These are phyloP conservation scores for Druceiella hillmani DNA, from an alignment of 2,888 invertebrate genomes.

Conservation along the genomic window DNA sequence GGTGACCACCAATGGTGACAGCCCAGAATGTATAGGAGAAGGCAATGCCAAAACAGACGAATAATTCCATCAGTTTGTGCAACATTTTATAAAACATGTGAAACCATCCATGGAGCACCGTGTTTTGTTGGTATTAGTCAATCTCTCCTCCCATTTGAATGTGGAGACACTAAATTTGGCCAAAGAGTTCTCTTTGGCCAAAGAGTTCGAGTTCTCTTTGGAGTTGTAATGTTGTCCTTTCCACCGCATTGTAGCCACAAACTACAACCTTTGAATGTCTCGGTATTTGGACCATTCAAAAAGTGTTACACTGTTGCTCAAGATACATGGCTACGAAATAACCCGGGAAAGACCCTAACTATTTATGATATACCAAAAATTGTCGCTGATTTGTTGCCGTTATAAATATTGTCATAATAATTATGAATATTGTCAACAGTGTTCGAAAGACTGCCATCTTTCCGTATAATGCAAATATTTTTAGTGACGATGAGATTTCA, in stretches of 20 bases:
- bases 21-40: slow-evolving; percentile 10
- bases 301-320: no score
- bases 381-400: slow-evolving; percentile 21
- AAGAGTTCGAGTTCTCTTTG: no score
- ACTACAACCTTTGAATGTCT: slow-evolving; percentile 21
- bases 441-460: slow-evolving; percentile 23
- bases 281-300: no score
- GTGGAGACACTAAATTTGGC: slow-evolving; percentile 13
- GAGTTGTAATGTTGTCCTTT: slow-evolving; percentile 22
- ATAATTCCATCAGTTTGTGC: slow-evolving; percentile 17
- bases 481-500: slow-evolving; percentile 20
- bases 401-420: slow-evolving; percentile 18
- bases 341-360: slow-evolving; percentile 19
- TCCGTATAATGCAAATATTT: slow-evolving; percentile 19
- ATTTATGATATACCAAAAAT: slow-evolving; percentile 24
- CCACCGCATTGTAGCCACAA: slow-evolving; percentile 21
- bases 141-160: slow-evolving; percentile 22
- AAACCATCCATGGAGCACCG: slow-evolving; percentile 18
- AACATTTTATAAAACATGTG: slow-evolving; percentile 20
- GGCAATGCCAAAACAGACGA: slow-evolving; percentile 16
- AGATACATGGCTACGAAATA: no score
- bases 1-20: no score
- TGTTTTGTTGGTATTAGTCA: slow-evolving; percentile 22
- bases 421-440: slow-evolving; percentile 20
- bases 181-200: no score